Base-by-base conservation (phyloP, 1,140 invertebrate species). In the Chironomus tepperi region DNA sequence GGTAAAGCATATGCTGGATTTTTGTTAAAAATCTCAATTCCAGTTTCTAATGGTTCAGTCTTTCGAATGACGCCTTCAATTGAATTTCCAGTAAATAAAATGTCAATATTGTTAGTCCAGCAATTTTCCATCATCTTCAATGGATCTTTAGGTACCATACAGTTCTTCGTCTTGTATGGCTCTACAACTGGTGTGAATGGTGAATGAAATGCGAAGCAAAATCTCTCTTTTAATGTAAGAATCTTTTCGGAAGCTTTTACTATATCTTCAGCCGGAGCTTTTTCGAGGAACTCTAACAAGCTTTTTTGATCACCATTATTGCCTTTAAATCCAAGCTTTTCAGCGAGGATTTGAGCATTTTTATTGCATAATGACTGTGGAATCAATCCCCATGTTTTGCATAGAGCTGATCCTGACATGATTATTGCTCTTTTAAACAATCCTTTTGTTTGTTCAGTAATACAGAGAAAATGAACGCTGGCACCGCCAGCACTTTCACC, bases 341-440 rank as follows among this genome's bases (percentile, higher is more conserved):
- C 78, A 75, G 18, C 77, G 78, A 24, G 78, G 75, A 67, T 77
- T 77, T 15, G 70, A 75, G 7, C 19, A 70, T 19, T 73, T 73
- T 76, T 75, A 74, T n/a, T 79, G 73, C 79, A 80, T 80, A 57
- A 0, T 43, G 57, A 87, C 85, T 70, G 81, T 43, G 74, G n/a
- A 12, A 73, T 43, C 3, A 47, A 10, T 16, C 79, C 79, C 85
- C 84, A 87, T 0, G 82, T 79, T 75, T 78, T 80, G 8, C 77
- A 78, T 42, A 83, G 34, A 0, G 82, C 83, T 2, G 80, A 82
- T n/a, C 88, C 88, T 76, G 87, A 88, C 81, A 88, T 87, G 0
- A 83, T 75, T 24, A 89, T 89, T 0, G 84, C 86, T 78, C 85
- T 87, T 76, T 88, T 85, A 74, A 88, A 84, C 10, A 89, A 77